Conservation (phyloP, 2,888 invertebrate genomes). For the Steinernema hermaphroditum region DNA sequence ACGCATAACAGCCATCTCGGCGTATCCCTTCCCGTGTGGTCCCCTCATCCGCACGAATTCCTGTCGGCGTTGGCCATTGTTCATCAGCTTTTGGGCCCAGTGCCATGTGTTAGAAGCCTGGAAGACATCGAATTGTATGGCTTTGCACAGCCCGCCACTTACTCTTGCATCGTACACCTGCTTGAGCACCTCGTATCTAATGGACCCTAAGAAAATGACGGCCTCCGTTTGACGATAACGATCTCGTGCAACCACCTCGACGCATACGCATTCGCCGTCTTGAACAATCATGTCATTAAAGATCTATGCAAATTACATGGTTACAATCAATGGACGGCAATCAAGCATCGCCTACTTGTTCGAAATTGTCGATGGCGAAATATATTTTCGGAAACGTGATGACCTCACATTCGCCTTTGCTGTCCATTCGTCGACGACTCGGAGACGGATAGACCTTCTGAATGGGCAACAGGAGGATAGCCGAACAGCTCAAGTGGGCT, state of each 20-base stretch:
- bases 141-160: constrained; percentile 69
- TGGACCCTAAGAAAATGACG: constrained; percentile 94
- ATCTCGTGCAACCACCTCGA: constrained; percentile 91
- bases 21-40: constrained; percentile 85
- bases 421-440: constrained; percentile 86
- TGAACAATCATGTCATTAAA: constrained; percentile 95
- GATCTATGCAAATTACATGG: constrained; percentile 70
- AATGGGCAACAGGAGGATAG: constrained; percentile 34
- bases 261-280: constrained; percentile 98
- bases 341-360: constrained; percentile 75
- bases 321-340: neutral
- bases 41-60: constrained; percentile 99
- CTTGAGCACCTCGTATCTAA: constrained; percentile 93
- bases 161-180: constrained; percentile 94
- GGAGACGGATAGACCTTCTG: constrained; percentile 88
- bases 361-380: constrained; percentile 98
- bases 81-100: constrained; percentile 65
- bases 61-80: constrained; percentile 75
- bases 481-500: too few relatives aligned
- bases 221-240: constrained; percentile 79
- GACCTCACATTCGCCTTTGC: constrained; percentile 95
- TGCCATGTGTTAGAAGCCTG: constrained; percentile 65
- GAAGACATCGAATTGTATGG: too few relatives aligned
- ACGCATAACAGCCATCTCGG: constrained; percentile 82
- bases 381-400: constrained; percentile 98